These are phyloP conservation scores for Stomorhina lunata DNA, from an alignment of 2,888 invertebrate genomes.

Conservation along the genomic window DNA sequence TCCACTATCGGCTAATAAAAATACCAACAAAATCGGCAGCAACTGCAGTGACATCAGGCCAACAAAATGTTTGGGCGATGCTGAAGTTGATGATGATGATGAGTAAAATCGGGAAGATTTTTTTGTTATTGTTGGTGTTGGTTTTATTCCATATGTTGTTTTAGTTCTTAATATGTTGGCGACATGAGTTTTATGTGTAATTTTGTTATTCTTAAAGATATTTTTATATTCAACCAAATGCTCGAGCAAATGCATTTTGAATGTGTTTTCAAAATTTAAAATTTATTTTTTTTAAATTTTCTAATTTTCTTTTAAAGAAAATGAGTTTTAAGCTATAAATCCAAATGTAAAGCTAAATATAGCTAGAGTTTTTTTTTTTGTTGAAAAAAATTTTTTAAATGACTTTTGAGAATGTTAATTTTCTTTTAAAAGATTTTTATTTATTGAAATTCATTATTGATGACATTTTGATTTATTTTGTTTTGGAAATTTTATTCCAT, in stretches of 20 bases:
- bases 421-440: constrained; percentile 39
- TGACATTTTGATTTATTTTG: constrained; percentile 44
- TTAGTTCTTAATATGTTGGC: constrained; percentile 60
- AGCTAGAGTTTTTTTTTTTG: constrained; percentile 9
- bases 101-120: no score
- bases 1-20: constrained; percentile 71
- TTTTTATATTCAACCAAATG: constrained; percentile 60
- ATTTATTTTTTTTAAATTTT: neutral
- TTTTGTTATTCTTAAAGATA: constrained; percentile 48
- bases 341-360: constrained; percentile 27
- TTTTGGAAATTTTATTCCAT: neutral
- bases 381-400: constrained; percentile 8
- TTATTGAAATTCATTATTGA: constrained; percentile 5
- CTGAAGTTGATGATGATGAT: constrained; percentile 39
- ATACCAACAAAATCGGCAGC: constrained; percentile 68
- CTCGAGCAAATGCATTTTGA: constrained; percentile 54
- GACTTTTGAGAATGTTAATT: constrained; percentile 28
- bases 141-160: constrained; percentile 54
- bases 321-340: constrained; percentile 34
- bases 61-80: constrained; percentile 41
- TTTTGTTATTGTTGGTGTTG: constrained; percentile 18
- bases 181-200: constrained; percentile 56
- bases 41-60: constrained; percentile 64
- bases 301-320: neutral
- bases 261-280: constrained; percentile 3